These are phyloP conservation scores for Burhinus bistriatus DNA, from an alignment of 2,113 vertebrate species.

Conservation along the genomic window DNA sequence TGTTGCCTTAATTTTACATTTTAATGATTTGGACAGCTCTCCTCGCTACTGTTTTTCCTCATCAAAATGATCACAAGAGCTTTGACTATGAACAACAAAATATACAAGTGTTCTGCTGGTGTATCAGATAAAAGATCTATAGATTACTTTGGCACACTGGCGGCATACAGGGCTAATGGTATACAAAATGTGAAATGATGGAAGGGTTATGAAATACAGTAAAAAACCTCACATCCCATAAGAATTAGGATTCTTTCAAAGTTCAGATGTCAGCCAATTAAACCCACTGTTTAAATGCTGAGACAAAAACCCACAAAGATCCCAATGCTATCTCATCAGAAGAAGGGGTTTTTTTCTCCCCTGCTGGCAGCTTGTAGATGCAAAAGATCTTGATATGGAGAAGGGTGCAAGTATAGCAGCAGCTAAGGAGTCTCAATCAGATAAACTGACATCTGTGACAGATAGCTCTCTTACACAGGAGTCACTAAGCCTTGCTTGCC, in stretches of 20 bases:
- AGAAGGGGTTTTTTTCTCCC: slow-evolving; percentile 5
- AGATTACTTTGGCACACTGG: not conserved
- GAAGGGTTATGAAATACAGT: slow-evolving; percentile 27
- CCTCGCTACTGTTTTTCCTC: not conserved
- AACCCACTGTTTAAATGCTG: slow-evolving; percentile 27
- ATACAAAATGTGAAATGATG: slow-evolving; percentile 4
- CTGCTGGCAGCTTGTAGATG: slow-evolving; percentile 66
- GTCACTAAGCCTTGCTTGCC: slow-evolving; percentile 75
- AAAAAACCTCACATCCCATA: not conserved
- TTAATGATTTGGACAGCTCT: not conserved
- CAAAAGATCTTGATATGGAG: slow-evolving; percentile 59
- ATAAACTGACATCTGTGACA: slow-evolving; percentile 81
- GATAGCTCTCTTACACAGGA: slow-evolving; percentile 77
- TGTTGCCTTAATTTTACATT: not conserved
- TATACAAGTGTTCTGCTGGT: not conserved
- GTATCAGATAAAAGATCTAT: slow-evolving; percentile 22
- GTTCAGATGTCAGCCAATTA: slow-evolving; percentile 62
- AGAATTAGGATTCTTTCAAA: slow-evolving; percentile 54
- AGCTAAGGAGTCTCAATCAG: slow-evolving; percentile 71
- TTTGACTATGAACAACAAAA: not conserved
- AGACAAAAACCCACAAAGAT: slow-evolving; percentile 64
- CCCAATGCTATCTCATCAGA: slow-evolving; percentile 49
- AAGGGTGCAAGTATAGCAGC: slow-evolving; percentile 55
- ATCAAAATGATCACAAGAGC: not conserved
- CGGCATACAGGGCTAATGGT: not conserved